Base-by-base conservation (phyloP, 2,888 invertebrate species). In the Apodemia hepburni region DNA sequence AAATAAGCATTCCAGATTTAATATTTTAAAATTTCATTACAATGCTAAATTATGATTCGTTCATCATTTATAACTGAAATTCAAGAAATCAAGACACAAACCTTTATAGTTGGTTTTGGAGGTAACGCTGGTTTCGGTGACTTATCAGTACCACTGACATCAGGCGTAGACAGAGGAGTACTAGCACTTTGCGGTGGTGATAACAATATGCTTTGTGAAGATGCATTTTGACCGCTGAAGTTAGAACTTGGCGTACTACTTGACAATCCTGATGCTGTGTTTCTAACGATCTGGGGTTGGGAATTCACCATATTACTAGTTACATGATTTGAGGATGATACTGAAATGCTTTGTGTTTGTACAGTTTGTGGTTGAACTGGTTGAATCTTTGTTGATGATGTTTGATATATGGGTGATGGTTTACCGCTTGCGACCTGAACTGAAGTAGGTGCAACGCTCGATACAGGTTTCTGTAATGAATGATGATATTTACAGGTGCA, bases 391-490 rank as follows among this genome's bases (percentile, higher is more conserved):
- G 95, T 96, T 74, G 96, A 96, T 64, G 95, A 95, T 68, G 95
- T 95, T 87, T 96, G 96, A 87, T 95, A 96, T 71, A 96, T 95
- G 77, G 95, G 95, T 73, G 95, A 95, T 66, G 95, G 93, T 84
- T 95, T 94, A 73, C 93, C 94, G 70, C 93, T 88, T 67, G 89
- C 83, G 72, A 93, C 93, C 82, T 94, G 93, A 76, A 95, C 93
- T 61, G 95, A 94, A 69, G 95, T 95, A 68, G 97, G 96, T 70
- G 97, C 96, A 68, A 97, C 97, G 85, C 96, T 97, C 82, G 96
- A 97, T 69, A 97, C 95, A 67, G 97, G 97, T 84, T 97, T 97
- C 92, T 97, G 94, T 78, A 93, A 93, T 86, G 79, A 85, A 84
- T 82, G 77, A 76, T 80, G 87, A 79, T 88, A 90, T 89, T 83